Evolutionary conservation across 1,140 invertebrate genomes (phyloP).

Genomic region (Drosophila erecta): DNA sequence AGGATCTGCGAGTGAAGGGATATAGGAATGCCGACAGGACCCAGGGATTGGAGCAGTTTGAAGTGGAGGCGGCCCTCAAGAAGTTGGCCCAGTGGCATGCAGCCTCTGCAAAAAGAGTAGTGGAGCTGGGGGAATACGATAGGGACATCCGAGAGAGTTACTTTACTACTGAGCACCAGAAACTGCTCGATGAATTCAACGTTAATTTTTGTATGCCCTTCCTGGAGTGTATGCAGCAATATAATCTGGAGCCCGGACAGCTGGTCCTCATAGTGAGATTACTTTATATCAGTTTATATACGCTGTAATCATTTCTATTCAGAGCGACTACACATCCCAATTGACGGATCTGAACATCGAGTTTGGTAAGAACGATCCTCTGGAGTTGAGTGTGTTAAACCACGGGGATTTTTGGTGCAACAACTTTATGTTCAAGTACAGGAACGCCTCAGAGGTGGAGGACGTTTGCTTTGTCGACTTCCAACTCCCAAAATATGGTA

Average conservation of each 20-base stretch:
- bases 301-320: not conserved
- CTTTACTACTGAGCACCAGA: conserved; percentile 50
- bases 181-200: conserved; percentile 60
- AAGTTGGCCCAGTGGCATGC: conserved; percentile 87
- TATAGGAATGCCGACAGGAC: conserved; percentile 85
- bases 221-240: conserved; percentile 68
- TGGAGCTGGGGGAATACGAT: conserved; percentile 50
- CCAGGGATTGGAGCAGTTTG: conserved; percentile 85
- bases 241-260: conserved; percentile 56
- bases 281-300: no score
- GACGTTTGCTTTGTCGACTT: conserved; percentile 84
- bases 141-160: conserved; percentile 55
- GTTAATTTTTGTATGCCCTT: conserved; percentile 60
- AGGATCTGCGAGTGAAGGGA: conserved; percentile 45
- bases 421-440: conserved; percentile 84
- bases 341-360: conserved; percentile 69
- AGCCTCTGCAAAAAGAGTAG: conserved; percentile 61
- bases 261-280: conserved; percentile 55
- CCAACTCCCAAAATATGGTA: conserved; percentile 74
- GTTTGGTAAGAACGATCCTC: conserved; percentile 64
- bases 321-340: conserved; percentile 64
- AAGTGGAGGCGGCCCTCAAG: conserved; percentile 85
- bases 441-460: conserved; percentile 25
- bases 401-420: conserved; percentile 87
- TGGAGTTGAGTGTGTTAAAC: conserved; percentile 87